Conservation (phyloP, 2,113 vertebrate genomes). For the Theristicus caerulescens region DNA sequence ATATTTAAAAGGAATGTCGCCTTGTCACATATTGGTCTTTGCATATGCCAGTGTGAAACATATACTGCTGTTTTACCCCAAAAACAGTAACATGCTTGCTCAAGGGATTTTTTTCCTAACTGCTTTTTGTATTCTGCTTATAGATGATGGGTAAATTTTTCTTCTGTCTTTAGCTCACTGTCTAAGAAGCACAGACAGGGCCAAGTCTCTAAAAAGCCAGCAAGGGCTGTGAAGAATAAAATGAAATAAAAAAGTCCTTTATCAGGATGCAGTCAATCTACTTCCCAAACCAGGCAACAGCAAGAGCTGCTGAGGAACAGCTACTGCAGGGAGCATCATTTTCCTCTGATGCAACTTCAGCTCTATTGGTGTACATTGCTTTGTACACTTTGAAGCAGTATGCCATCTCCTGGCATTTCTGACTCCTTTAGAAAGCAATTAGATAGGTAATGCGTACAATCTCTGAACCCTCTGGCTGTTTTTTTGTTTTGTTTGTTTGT, state of each 20-base stretch:
- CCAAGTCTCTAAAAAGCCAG: not conserved
- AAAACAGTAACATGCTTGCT: not conserved
- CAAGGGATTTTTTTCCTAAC: not conserved
- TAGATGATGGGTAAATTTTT: not conserved
- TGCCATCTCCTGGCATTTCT: conserved; percentile 24
- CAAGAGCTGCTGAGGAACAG: not conserved
- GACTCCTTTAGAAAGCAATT: not conserved
- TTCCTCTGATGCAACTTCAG: not conserved
- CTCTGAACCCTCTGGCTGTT: not conserved
- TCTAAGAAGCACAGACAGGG: not conserved
- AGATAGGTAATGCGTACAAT: not conserved
- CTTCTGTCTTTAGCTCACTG: not conserved
- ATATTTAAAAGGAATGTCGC: conserved; percentile 17
- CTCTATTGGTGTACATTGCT: not conserved
- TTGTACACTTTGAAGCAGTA: not conserved
- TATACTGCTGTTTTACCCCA: not conserved
- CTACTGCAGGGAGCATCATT: not conserved
- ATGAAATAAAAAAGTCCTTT: not conserved
- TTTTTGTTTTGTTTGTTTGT: not conserved
- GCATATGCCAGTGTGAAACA: not conserved
- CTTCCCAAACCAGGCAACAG: not conserved
- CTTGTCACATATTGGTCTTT: not conserved
- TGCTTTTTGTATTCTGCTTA: not conserved
- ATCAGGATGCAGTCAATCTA: not conserved
- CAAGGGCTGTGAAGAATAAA: not conserved